A percentile compares a stretch with the other conserved stretches of the same genome.
These are phyloP conservation scores for Hydrotaea cyrtoneurina DNA, from an alignment of 2,888 invertebrate species.

Conservation along the genomic window DNA sequence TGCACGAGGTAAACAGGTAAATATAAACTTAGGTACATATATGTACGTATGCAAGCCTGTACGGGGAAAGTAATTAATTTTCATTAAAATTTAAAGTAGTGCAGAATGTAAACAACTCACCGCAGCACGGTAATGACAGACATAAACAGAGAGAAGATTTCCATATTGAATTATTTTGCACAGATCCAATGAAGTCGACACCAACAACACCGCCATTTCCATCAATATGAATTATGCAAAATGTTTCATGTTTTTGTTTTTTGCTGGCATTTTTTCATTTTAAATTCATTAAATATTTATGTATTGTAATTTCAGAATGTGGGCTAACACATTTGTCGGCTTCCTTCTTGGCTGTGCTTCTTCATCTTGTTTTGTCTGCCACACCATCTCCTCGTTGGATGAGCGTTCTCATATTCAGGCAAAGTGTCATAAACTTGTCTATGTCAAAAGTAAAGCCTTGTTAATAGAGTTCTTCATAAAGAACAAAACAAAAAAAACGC, in stretches of 20 bases:
- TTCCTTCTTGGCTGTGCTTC: background rate
- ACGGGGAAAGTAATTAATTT: constrained; percentile 23
- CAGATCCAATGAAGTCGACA: background rate
- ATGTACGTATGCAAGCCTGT: background rate
- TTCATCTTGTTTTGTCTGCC: background rate
- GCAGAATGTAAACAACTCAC: background rate
- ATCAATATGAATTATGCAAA: constrained; percentile 1
- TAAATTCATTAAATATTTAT: constrained; percentile 17
- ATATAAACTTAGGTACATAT: too few relatives aligned
- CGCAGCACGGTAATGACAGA: background rate
- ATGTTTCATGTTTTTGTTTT: background rate
- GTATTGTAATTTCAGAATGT: constrained; percentile 6
- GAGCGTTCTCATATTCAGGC: constrained; percentile 22
- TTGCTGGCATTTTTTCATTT: background rate
- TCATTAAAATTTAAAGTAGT: constrained; percentile 1
- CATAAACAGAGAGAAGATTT: background rate
- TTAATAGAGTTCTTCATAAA: constrained; percentile 46
- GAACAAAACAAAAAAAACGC: background rate
- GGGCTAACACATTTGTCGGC: background rate
- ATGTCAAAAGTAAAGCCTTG: constrained; percentile 45
- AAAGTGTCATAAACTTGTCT: constrained; percentile 62
- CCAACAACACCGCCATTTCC: background rate
- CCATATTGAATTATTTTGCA: background rate
- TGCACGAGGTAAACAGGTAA: constrained; percentile 48
- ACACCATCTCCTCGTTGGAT: background rate